phyloP scores from a whole-genome alignment of 2,888 invertebrate species.

The Rhorus exstirpatorius region DNA sequence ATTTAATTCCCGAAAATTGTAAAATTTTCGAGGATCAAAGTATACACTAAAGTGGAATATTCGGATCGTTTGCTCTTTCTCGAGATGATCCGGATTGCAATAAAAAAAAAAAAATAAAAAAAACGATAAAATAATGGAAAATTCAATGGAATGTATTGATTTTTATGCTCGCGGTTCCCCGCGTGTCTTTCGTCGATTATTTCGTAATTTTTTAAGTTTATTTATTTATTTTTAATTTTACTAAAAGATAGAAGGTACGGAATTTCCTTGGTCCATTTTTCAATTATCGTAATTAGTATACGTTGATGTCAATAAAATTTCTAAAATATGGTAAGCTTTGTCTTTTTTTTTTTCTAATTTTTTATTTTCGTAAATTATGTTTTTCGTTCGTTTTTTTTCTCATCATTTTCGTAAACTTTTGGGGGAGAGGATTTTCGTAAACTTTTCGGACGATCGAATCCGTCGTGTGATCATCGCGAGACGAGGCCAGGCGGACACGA shows the following conservation, averaged over 20 bases:
- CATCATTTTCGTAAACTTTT: constrained; percentile 15
- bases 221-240: constrained; percentile 51
- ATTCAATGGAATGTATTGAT: constrained; percentile 63
- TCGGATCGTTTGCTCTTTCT: not conserved
- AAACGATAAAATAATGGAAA: constrained; percentile 52
- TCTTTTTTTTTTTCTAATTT: constrained; percentile 25
- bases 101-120: too few species aligned
- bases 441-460: constrained; percentile 51
- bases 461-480: constrained; percentile 61
- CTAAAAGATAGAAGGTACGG: constrained; percentile 65
- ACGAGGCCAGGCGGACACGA: constrained; percentile 76
- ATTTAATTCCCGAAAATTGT: constrained; percentile 22
- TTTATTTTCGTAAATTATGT: constrained; percentile 16
- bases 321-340: constrained; percentile 62
- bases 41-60: not conserved
- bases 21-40: constrained; percentile 9
- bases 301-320: constrained; percentile 59
- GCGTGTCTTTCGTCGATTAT: constrained; percentile 53
- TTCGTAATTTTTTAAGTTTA: constrained; percentile 39
- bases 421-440: constrained; percentile 17
- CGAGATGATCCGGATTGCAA: not conserved
- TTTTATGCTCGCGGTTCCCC: constrained; percentile 45
- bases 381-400: not conserved
- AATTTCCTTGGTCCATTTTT: constrained; percentile 69
- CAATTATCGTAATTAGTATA: constrained; percentile 70